Conservation (phyloP, 2,888 invertebrate genomes). For the Anagyrus pseudococci region DNA sequence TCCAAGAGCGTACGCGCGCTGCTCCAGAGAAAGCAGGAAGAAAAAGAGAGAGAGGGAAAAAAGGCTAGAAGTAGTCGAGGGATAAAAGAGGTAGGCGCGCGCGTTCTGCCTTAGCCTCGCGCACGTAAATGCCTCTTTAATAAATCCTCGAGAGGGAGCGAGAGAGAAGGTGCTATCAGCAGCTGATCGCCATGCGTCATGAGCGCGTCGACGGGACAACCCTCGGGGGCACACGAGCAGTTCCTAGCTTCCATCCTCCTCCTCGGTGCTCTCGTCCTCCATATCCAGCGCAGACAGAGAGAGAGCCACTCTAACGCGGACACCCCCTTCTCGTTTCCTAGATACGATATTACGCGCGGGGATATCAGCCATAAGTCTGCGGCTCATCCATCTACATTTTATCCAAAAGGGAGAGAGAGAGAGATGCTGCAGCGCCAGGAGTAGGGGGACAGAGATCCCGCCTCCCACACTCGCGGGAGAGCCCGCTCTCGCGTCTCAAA, state of each 20-base stretch:
- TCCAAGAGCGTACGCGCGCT: too few species aligned
- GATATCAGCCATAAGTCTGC: slow-evolving; percentile 59
- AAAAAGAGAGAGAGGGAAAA: not conserved
- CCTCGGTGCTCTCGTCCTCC: not conserved
- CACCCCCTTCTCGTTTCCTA: too few species aligned
- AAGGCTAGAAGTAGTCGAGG: too few species aligned
- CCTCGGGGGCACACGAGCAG: slow-evolving; percentile 22
- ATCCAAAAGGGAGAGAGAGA: slow-evolving; percentile 48
- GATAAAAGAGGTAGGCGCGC: too few species aligned
- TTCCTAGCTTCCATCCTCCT: not conserved
- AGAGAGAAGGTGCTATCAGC: slow-evolving; percentile 56
- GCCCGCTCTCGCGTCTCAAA: slow-evolving; percentile 45
- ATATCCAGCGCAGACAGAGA: not conserved
- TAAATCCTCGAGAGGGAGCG: slow-evolving; percentile 55
- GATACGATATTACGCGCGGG: slow-evolving; percentile 52
- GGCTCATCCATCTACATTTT: slow-evolving; percentile 61
- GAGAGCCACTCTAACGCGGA: too few species aligned
- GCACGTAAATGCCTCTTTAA: slow-evolving; percentile 51
- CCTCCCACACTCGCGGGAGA: slow-evolving; percentile 32
- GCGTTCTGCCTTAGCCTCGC: too few species aligned
- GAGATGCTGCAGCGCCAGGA: slow-evolving; percentile 33
- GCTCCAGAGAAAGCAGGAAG: not conserved
- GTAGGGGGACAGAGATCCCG: too few species aligned
- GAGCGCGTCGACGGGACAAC: slow-evolving; percentile 35
- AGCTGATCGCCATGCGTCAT: slow-evolving; percentile 58